A percentile compares a stretch with the other conserved stretches of the same genome.
phyloP scores from a whole-genome alignment of 2,888 invertebrate genomes.

The Meiosimyza platycephala region DNA sequence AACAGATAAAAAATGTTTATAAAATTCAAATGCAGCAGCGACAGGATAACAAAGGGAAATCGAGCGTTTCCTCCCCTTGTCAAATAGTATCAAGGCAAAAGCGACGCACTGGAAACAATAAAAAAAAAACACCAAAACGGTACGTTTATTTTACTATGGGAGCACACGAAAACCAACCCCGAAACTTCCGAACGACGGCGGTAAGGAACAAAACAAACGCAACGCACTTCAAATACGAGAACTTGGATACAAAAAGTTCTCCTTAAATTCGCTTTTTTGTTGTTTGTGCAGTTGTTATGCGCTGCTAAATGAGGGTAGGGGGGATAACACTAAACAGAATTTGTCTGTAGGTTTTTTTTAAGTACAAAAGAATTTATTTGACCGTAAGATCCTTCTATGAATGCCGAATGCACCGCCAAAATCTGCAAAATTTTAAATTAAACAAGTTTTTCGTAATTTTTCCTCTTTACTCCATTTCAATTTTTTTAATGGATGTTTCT shows the following conservation, averaged over 20 bases:
- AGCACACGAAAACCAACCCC: background rate
- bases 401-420: background rate
- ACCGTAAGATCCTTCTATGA: background rate
- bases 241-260: background rate
- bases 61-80: constrained; percentile 25
- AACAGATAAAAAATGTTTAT: background rate
- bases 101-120: background rate
- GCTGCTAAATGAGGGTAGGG: background rate
- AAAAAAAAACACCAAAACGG: constrained; percentile 1
- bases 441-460: background rate
- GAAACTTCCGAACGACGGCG: background rate
- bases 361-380: background rate
- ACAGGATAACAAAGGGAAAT: constrained; percentile 21
- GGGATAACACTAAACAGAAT: background rate
- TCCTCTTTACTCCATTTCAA: background rate
- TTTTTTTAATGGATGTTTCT: background rate
- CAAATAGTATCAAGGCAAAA: background rate
- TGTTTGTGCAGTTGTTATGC: background rate
- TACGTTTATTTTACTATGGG: too few relatives aligned
- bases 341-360: background rate
- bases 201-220: constrained; percentile 9
- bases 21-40: background rate
- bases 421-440: background rate
- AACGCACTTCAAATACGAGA: background rate
- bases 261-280: background rate